Evolutionary conservation across 2,113 vertebrate species (phyloP).

Genomic region (Phaethornis superciliosus): DNA sequence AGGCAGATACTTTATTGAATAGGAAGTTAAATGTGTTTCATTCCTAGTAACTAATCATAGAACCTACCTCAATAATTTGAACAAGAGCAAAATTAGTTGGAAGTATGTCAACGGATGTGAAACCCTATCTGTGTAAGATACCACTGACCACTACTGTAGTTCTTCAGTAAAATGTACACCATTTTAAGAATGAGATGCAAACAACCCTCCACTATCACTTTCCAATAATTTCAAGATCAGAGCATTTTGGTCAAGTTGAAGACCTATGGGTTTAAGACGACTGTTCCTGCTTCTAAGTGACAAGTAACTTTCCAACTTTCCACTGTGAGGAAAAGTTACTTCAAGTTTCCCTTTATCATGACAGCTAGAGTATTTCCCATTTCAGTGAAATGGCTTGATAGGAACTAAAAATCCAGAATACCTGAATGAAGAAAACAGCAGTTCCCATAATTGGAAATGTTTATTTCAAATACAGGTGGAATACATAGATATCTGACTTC

Average conservation of each 20-base stretch:
- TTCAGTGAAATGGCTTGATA: background rate
- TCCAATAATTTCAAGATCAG: background rate
- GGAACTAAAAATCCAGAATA: background rate
- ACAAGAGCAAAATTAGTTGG: background rate
- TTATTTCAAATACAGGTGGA: background rate
- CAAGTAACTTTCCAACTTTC: background rate
- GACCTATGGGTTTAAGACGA: background rate
- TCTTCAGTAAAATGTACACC: background rate
- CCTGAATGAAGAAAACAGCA: background rate
- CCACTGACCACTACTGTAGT: background rate
- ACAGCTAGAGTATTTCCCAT: background rate
- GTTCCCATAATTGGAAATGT: background rate
- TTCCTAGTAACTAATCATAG: background rate
- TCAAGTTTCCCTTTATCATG: background rate
- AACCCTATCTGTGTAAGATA: background rate
- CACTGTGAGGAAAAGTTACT: background rate
- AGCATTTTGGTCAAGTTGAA: background rate
- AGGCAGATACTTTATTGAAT: background rate
- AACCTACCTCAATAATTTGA: background rate
- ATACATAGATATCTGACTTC: fast-evolving
- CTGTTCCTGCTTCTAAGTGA: background rate
- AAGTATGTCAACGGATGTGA: background rate
- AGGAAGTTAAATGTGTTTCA: background rate
- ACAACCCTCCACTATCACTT: background rate
- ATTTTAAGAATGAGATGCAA: background rate